Evolutionary conservation across 2,888 invertebrate species (phyloP), one percentile per base, ranked within the genome.

Genomic region (Glyphotaelius pellucidus): DNA sequence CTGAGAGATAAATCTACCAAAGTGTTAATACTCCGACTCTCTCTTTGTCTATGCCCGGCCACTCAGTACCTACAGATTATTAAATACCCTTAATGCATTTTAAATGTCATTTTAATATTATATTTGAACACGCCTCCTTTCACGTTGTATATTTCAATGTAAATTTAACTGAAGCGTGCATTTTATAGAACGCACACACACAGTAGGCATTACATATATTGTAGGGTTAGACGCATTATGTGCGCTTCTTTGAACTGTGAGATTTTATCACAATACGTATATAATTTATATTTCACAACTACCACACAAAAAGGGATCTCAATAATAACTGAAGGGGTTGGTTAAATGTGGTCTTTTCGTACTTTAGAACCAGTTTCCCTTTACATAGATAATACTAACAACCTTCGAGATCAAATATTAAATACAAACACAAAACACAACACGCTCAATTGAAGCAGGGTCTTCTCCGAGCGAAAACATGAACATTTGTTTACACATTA

Each of bases 91-190:
- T 93, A 93, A 93, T 93, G 93, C 89, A 87, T 93, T 93, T 93
- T 93, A 93, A 93, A 93, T 93, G 93, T 93, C 91, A 90, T 93
- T 93, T 92, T 93, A 93, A 93, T 93, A 93, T 92, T 92, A 87
- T 84, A 90, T 67, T 80, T 83, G 91, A 89, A 92, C 92, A 91
- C 93, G 92, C 93, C 93, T 92, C 89, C 88, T 91, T 91, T 90
- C 90, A n/a, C 87, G 15, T 67, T 92, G 92, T 91, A 92, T 90
- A 92, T 47, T 91, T 67, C 67, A 88, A 91, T 91, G 91, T 91
- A 88, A 91, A 88, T 91, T 88, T 32, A 80, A 81, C 88, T 11
- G 87, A 87, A 67, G 87, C 87, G 87, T 91, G 83, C 83, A 81
- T 81, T 88, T 88, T 81, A 88, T 88, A 91, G 52, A 87, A 81